Percentiles rank a stretch among this genome's conserved stretches.
These are phyloP conservation scores for Pheosia tremula DNA, from an alignment of 2,888 invertebrate genomes.

Conservation along the genomic window DNA sequence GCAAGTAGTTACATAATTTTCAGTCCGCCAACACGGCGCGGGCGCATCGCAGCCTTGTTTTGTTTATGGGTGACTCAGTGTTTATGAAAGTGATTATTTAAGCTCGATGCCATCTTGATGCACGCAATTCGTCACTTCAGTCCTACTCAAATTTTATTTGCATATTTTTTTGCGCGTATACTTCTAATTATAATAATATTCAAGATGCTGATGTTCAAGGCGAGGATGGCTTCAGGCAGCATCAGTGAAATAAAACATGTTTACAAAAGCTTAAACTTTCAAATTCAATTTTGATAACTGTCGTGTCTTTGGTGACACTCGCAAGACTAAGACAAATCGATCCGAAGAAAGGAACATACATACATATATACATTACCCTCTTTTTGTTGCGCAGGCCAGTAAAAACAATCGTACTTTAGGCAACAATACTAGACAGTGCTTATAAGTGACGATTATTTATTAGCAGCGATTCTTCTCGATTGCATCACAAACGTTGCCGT, in stretches of 20 bases:
- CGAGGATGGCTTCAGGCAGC: background rate
- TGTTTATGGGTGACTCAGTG: constrained; percentile 68
- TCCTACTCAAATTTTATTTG: constrained; percentile 1
- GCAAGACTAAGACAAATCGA: no score
- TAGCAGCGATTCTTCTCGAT: constrained; percentile 73
- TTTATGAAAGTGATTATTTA: constrained; percentile 59
- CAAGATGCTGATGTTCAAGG: background rate
- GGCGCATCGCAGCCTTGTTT: constrained; percentile 46
- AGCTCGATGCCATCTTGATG: background rate
- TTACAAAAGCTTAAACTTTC: no score
- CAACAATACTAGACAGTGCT: background rate
- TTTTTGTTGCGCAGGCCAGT: no score
- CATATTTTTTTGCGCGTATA: background rate
- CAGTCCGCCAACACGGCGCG: constrained; percentile 58
- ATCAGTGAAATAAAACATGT: no score
- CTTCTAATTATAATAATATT: background rate
- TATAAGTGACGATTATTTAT: constrained; percentile 70
- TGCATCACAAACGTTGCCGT: constrained; percentile 50
- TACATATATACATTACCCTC: no score
- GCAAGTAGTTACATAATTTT: constrained; percentile 52
- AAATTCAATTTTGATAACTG: no score
- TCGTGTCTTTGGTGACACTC: no score
- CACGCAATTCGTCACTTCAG: background rate
- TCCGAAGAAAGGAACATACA: no score
- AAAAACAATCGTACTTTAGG: background rate